Evolutionary conservation across 2,888 invertebrate genomes (phyloP).

Genomic region (Carcina quercana): DNA sequence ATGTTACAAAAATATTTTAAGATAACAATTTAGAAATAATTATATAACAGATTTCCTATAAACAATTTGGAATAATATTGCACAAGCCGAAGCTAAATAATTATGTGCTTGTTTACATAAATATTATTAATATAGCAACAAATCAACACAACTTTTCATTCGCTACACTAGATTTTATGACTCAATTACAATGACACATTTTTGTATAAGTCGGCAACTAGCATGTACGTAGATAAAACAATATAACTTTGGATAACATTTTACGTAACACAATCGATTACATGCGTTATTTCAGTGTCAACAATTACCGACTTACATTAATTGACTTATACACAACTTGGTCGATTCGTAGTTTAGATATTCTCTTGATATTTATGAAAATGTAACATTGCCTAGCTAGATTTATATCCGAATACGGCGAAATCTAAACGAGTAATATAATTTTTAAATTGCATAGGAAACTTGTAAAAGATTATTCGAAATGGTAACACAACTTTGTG

Average conservation of each 20-base stretch:
- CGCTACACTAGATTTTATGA: constrained; percentile 42
- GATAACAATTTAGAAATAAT: constrained; percentile 72
- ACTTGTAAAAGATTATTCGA: too few relatives aligned
- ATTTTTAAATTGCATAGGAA: too few relatives aligned
- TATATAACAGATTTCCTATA: constrained; percentile 58
- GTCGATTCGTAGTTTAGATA: too few relatives aligned
- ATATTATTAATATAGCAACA: constrained; percentile 65
- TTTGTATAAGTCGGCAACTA: constrained; percentile 24
- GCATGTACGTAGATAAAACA: too few relatives aligned
- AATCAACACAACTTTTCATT: constrained; percentile 59
- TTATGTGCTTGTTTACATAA: constrained; percentile 52
- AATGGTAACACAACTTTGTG: too few relatives aligned
- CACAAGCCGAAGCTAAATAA: constrained; percentile 67
- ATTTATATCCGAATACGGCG: too few relatives aligned
- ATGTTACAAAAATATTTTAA: constrained; percentile 62
- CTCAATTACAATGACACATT: constrained; percentile 43
- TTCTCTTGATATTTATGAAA: too few relatives aligned
- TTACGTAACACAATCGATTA: too few relatives aligned
- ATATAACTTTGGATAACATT: too few relatives aligned
- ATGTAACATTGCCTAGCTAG: too few relatives aligned
- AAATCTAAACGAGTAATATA: too few relatives aligned
- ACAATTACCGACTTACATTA: constrained; percentile 6
- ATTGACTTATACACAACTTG: constrained; percentile 20
- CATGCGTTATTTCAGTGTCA: too few relatives aligned
- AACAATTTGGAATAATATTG: constrained; percentile 72